phyloP scores from a whole-genome alignment of 1,140 invertebrate genomes.

The Drosophila parvula region DNA sequence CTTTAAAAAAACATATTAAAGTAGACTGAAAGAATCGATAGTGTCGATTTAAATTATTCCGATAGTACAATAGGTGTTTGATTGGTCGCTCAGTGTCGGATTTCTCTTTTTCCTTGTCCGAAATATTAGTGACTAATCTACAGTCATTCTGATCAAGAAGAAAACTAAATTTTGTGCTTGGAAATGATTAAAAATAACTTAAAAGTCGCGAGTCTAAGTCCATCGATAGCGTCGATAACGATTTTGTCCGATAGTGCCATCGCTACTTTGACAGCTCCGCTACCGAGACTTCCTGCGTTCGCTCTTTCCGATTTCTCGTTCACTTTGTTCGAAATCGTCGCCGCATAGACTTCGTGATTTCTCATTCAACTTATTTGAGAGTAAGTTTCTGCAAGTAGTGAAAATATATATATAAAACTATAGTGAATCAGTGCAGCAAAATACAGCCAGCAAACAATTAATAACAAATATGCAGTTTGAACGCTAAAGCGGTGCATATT shows the following conservation, averaged over 20 bases:
- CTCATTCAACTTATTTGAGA: slow-evolving; percentile 82
- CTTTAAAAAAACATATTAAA: too few species aligned
- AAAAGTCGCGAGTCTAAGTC: background rate
- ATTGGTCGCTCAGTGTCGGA: background rate
- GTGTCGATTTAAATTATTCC: too few species aligned
- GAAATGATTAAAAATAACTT: background rate
- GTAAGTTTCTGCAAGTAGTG: slow-evolving; percentile 70
- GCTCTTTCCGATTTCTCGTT: slow-evolving; percentile 65
- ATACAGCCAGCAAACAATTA: slow-evolving; percentile 39
- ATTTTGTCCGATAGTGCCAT: background rate
- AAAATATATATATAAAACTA: slow-evolving; percentile 30
- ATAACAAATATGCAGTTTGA: slow-evolving; percentile 71
- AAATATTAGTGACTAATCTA: background rate
- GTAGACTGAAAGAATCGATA: too few species aligned
- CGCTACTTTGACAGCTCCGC: background rate
- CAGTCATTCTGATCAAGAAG: too few species aligned
- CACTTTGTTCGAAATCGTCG: slow-evolving; percentile 84
- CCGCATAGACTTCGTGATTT: slow-evolving; percentile 83
- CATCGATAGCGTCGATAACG: background rate
- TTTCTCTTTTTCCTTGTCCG: background rate
- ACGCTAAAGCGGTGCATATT: slow-evolving; percentile 44
- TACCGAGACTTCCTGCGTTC: slow-evolving; percentile 54
- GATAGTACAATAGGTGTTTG: too few species aligned
- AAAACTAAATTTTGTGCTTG: background rate
- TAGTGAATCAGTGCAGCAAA: slow-evolving; percentile 52